These are phyloP conservation scores for Crematogaster levior DNA, from an alignment of 2,888 invertebrate genomes.

Conservation along the genomic window DNA sequence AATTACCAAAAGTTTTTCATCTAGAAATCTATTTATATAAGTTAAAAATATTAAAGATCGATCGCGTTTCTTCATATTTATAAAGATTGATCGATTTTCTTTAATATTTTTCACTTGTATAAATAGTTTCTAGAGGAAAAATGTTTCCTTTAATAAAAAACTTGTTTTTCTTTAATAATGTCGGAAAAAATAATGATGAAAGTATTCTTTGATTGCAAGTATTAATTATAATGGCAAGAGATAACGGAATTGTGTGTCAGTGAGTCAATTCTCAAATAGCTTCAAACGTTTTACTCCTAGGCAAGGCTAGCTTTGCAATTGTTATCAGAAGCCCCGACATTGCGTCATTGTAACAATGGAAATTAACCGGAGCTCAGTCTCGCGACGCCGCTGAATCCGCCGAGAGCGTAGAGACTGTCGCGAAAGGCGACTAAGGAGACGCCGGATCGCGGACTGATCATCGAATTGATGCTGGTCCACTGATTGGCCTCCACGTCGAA, in stretches of 20 bases:
- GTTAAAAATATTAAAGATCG: not conserved
- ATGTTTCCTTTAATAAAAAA: no score
- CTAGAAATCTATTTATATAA: not conserved
- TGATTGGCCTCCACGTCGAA: constrained; percentile 90
- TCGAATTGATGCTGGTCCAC: constrained; percentile 91
- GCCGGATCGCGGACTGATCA: constrained; percentile 92
- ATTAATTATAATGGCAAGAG: not conserved
- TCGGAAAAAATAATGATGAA: not conserved
- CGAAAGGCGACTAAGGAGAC: constrained; percentile 90
- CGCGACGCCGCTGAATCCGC: constrained; percentile 92
- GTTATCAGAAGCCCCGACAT: not conserved
- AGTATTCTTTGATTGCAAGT: not conserved
- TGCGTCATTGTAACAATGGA: not conserved
- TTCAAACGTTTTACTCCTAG: not conserved
- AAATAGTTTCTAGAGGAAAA: no score
- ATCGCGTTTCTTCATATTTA: not conserved
- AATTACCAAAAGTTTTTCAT: not conserved
- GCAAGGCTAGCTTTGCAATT: not conserved
- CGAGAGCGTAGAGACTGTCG: constrained; percentile 91
- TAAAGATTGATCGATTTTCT: no score
- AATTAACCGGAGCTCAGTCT: constrained; percentile 89
- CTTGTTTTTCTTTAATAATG: not conserved
- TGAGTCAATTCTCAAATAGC: not conserved
- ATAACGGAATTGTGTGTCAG: not conserved
- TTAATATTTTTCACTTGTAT: no score